phyloP scores from a whole-genome alignment of 2,113 vertebrate genomes.

The Gobio gobio region DNA sequence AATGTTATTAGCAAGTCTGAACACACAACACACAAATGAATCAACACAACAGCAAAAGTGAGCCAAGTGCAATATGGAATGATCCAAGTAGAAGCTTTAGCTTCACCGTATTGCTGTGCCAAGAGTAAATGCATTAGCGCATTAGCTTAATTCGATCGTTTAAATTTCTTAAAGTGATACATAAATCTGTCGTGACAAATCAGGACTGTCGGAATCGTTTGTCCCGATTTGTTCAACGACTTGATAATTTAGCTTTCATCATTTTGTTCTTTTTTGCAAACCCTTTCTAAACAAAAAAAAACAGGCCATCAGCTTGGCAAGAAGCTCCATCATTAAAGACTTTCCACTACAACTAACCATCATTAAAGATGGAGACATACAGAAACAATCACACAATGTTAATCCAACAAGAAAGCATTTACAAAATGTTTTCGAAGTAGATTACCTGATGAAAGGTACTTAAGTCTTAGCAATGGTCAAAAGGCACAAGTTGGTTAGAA shows the following conservation, averaged over 20 bases:
- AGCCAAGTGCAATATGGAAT: constrained; percentile 62
- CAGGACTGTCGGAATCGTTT: neutral
- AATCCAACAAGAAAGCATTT: constrained; percentile 65
- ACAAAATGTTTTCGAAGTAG: constrained; percentile 78
- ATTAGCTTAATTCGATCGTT: constrained; percentile 63
- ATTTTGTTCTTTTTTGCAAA: neutral
- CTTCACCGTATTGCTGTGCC: constrained; percentile 59
- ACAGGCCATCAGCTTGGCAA: constrained; percentile 1
- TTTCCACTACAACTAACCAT: constrained; percentile 49
- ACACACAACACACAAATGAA: constrained; percentile 61
- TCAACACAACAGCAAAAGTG: constrained; percentile 62
- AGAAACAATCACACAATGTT: constrained; percentile 61
- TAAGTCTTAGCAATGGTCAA: constrained; percentile 80
- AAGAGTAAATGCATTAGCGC: constrained; percentile 62
- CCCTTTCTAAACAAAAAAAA: neutral
- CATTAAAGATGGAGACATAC: constrained; percentile 65
- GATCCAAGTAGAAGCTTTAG: constrained; percentile 57
- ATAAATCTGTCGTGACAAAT: constrained; percentile 54
- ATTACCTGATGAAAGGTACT: constrained; percentile 78
- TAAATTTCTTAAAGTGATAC: constrained; percentile 58
- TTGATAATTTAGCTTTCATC: constrained; percentile 1
- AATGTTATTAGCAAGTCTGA: constrained; percentile 60
- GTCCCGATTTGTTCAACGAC: neutral
- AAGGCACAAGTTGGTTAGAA: constrained; percentile 92
- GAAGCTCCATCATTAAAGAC: constrained; percentile 55